A percentile compares a stretch with the other conserved stretches of the same genome.
Evolutionary conservation across 2,888 invertebrate species (phyloP).

Genomic region (Diloba caeruleocephala): DNA sequence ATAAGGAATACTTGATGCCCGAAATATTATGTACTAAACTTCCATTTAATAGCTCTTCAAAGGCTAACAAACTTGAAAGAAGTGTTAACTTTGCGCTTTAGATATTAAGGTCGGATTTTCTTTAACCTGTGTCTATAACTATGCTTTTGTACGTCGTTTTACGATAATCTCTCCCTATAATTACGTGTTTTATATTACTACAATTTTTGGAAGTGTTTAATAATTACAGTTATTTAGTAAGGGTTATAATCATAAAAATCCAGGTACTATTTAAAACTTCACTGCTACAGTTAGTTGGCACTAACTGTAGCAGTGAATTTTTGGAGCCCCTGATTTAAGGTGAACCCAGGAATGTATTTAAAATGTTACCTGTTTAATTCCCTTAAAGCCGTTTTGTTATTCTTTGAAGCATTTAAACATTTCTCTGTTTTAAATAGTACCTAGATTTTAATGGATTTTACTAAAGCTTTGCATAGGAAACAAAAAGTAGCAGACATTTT

Average conservation of each 20-base stretch:
- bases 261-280: no score
- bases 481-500: conserved; percentile 9
- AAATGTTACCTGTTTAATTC: conserved; percentile 17
- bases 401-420: conserved; percentile 9
- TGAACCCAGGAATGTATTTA: conserved; percentile 3
- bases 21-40: conserved; percentile 51
- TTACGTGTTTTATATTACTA: conserved; percentile 51
- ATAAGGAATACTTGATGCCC: conserved; percentile 44
- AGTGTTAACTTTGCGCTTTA: conserved; percentile 52
- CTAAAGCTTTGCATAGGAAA: conserved; percentile 25
- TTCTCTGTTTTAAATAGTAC: conserved; percentile 5
- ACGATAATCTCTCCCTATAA: conserved; percentile 50
- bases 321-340: conserved; percentile 32
- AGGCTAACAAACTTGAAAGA: conserved; percentile 54
- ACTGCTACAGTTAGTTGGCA: no score
- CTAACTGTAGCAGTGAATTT: conserved; percentile 34
- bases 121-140: conserved; percentile 33
- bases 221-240: conserved; percentile 47
- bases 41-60: conserved; percentile 55
- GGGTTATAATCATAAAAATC: conserved; percentile 47
- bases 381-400: conserved; percentile 11
- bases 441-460: conserved; percentile 21
- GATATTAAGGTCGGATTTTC: conserved; percentile 53
- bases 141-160: conserved; percentile 40
- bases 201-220: conserved; percentile 47